Base-by-base conservation (phyloP, 2,888 invertebrate genomes). In the Cyrtodaria siliqua region DNA sequence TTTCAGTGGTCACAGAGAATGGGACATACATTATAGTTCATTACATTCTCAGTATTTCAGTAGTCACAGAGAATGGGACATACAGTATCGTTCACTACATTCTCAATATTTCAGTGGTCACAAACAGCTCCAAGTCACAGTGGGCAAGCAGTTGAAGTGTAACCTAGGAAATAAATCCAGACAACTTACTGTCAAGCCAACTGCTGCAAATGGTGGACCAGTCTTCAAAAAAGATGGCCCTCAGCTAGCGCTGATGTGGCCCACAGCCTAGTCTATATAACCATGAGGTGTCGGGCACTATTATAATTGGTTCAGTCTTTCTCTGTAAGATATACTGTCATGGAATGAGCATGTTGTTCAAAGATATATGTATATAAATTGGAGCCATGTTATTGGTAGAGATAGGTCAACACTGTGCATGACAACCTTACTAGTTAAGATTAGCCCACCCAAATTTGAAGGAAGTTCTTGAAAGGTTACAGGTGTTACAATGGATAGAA, bases 151-250 rank as follows among this genome's bases (percentile, higher is more conserved):
- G 70, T 95, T 97, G 73, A 95, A 96, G 83, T 97, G 97, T 92
- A 96, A 96, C 90, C 94, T 98, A 80, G 98, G 97, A 57, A 96
- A 96, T 84, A 97, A 97, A 93, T 94, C 95, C 47, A 94, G 95
- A 75, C 92, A 94, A 38, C 93, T 96, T 55, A 93, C 94, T 55
- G 94, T 96, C 20, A 95, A 95, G 90, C 94, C 95, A 0, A n/a
- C 94, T 64, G 82, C 77, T 14, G 87, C 86, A 2, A 92, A 89
- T 62, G 91, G 90, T n/a, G 91, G 90, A 55, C 90, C 93, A 27
- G 84, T 86, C 47, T 93, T 93, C 78, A 91, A 89, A 76, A 93
- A 92, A 80, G 91, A 92, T 79, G 92, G 92, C 9, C 79, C 75
- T 24, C 88, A 89, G 38, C 80, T 93, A 23, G 86, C 88, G 12